A percentile compares a stretch with the other conserved stretches of the same genome.
phyloP scores from a whole-genome alignment of 2,888 invertebrate species.

The Agrotis clavis region DNA sequence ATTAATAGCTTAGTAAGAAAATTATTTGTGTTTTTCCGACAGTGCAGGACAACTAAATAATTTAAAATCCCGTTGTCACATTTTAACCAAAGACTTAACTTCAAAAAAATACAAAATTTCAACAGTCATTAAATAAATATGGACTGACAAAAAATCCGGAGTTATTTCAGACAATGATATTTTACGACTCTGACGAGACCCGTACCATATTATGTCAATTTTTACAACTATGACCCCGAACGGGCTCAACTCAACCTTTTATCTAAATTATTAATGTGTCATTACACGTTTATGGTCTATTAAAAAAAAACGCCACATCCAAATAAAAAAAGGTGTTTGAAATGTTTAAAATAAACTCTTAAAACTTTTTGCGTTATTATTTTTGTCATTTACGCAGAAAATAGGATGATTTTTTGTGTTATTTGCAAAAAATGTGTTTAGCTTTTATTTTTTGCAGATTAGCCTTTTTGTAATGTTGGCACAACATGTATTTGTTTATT shows the following conservation, averaged over 20 bases:
- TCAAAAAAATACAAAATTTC: constrained; percentile 14
- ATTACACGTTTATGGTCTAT: constrained; percentile 74
- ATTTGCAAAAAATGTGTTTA: constrained; percentile 13
- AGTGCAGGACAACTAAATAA: too few relatives aligned
- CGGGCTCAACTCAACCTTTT: constrained; percentile 72
- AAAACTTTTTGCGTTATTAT: constrained; percentile 25
- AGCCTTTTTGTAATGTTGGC: constrained; percentile 38
- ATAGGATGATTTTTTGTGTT: constrained; percentile 3
- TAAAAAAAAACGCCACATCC: constrained; percentile 61
- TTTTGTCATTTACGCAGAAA: constrained; percentile 14
- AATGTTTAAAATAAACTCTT: constrained; percentile 39
- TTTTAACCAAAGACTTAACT: too few relatives aligned
- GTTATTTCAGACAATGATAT: constrained; percentile 72
- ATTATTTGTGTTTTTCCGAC: too few relatives aligned
- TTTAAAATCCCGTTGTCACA: neutral
- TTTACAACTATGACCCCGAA: constrained; percentile 76
- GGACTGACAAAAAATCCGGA: constrained; percentile 62
- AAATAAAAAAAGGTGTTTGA: constrained; percentile 50
- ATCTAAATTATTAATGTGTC: constrained; percentile 79
- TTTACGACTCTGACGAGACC: constrained; percentile 71
- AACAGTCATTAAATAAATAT: constrained; percentile 65
- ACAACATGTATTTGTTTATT: constrained; percentile 25
- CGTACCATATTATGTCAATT: constrained; percentile 77
- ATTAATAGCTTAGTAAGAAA: too few relatives aligned
- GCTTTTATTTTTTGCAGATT: constrained; percentile 29